Base-by-base conservation (phyloP, 2,888 invertebrate species). In the Coleophora flavipennella region DNA sequence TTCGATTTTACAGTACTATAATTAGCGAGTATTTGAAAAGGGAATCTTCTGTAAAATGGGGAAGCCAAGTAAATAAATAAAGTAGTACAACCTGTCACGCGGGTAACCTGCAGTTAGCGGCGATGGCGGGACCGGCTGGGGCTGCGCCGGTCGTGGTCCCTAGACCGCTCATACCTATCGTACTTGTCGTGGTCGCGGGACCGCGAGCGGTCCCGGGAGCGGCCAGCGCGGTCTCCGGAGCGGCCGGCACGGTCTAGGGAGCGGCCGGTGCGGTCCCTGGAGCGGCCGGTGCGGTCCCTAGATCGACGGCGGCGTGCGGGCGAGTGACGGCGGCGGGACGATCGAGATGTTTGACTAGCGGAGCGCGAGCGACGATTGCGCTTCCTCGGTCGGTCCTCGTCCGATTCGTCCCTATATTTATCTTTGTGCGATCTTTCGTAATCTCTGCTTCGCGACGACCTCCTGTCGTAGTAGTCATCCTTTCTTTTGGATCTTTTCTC, bases 141-240 rank as follows among this genome's bases (percentile, higher is more conserved):
- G 53, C 73, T 73, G 59, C 76, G 70, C 48, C 75, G 59, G 51
- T 72, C 74, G 66, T 66, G 54, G 59, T 78, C 76, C 76, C 78
- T 77, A 76, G 62, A 62, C 57, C 81, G 77, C 63, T 76, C 80
- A 79, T 81, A 78, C 79, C 74, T 78, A 72, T 81, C 78, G 59
- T 70, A 59, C 57, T 59, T 67, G 56, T 68, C 65, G 62, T 65
- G 52, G 46, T 57, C 59, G n/a, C 49, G 29, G 9, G 29, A 29
- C 9, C 29, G 29, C 49, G 20, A 33, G 46, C 44, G 32, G 28
- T 29, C n/a, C 14, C 25, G 10, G 12, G 31, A 20, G 33, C 25
- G 34, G 9, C n/a, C 34, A n/a, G 25, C 4, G n/a, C n/a, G n/a
- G n/a, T n/a, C n/a, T n/a, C n/a, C n/a, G n/a, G n/a, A n/a, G 8